Evolutionary conservation across 2,888 invertebrate genomes (phyloP).

Genomic region (Oegoconia quadripuncta): DNA sequence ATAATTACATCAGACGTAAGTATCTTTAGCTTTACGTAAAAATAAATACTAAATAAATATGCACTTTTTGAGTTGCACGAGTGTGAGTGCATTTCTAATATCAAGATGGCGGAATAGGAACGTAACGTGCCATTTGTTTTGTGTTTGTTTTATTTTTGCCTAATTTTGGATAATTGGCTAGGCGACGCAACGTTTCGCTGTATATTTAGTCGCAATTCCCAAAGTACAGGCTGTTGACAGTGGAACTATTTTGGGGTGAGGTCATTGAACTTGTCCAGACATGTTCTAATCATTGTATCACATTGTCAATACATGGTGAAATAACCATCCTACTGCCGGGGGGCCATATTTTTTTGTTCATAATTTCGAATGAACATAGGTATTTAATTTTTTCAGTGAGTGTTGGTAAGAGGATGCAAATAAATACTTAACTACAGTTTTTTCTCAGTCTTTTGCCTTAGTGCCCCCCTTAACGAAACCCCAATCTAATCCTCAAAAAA

Average conservation of each 20-base stretch:
- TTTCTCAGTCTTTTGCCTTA: no score
- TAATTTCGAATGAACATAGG: no score
- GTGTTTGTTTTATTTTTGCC: constrained; percentile 20
- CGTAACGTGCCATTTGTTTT: constrained; percentile 32
- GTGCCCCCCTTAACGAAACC: no score
- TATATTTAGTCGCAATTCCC: not conserved
- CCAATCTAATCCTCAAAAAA: no score
- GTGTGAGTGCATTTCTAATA: constrained; percentile 25
- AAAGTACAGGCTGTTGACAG: not conserved
- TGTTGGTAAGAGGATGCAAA: no score
- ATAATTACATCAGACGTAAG: constrained; percentile 50
- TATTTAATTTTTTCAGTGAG: no score
- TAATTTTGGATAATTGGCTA: constrained; percentile 1
- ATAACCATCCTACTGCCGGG: no score
- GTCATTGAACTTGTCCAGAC: constrained; percentile 61
- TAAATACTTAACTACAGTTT: no score
- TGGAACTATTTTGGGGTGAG: constrained; percentile 18
- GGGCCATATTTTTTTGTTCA: no score
- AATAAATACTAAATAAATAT: no score
- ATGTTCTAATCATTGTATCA: constrained; percentile 26
- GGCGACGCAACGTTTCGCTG: not conserved
- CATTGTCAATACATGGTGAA: not conserved
- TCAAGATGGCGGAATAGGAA: constrained; percentile 62
- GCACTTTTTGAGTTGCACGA: constrained; percentile 20
- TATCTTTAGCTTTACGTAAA: constrained; percentile 22